Evolutionary conservation across 2,113 vertebrate genomes (phyloP).

Genomic region (Oenanthe melanoleuca): DNA sequence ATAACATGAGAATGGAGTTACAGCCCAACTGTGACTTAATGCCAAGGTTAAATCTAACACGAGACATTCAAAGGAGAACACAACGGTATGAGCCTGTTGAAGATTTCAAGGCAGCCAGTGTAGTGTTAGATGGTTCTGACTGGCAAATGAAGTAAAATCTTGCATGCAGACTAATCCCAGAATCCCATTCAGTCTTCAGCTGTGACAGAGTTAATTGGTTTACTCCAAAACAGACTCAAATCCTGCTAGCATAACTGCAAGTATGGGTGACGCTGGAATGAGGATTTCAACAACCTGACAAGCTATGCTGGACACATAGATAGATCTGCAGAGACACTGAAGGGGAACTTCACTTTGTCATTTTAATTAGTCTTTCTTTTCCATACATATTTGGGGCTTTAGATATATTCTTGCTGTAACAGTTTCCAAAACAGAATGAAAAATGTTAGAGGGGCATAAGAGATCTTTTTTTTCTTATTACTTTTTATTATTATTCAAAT

Average conservation of each 20-base stretch:
- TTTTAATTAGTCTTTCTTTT: not conserved
- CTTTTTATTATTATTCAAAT: not conserved
- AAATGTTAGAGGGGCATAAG: not conserved
- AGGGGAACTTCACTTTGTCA: not conserved
- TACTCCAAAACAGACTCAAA: not conserved
- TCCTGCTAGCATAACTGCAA: not conserved
- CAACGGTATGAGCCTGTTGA: not conserved
- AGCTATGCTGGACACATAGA: not conserved
- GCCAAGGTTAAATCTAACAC: not conserved
- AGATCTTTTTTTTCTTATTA: not conserved
- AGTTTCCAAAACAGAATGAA: not conserved
- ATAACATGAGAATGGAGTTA: not conserved
- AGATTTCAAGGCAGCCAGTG: not conserved
- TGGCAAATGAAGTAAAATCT: not conserved
- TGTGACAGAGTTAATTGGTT: not conserved
- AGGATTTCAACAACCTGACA: not conserved
- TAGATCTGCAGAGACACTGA: not conserved
- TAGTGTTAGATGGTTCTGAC: not conserved
- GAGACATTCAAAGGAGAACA: not conserved
- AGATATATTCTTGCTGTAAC: not conserved
- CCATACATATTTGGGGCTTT: not conserved
- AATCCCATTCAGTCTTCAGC: not conserved
- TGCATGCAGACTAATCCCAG: not conserved
- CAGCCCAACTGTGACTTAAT: not conserved
- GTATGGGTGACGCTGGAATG: not conserved